phyloP scores from a whole-genome alignment of 2,888 invertebrate species.

The Nomada lathburiana region DNA sequence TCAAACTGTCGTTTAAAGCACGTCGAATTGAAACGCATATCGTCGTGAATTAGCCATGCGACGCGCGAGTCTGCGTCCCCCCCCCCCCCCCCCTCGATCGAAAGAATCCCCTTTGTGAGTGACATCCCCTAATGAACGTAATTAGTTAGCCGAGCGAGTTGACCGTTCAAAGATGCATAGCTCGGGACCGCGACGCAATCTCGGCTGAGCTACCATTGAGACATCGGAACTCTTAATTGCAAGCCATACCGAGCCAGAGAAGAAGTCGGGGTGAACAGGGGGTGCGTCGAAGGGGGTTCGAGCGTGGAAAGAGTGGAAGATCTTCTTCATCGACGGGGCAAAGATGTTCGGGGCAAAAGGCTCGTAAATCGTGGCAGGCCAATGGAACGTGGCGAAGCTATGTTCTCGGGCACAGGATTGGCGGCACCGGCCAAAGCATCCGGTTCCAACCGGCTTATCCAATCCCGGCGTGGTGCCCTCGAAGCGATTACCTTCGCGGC shows the following conservation, averaged over 20 bases:
- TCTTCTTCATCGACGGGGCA: constrained; percentile 64
- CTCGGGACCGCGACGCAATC: constrained; percentile 27
- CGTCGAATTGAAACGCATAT: background rate
- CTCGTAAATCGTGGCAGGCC: constrained; percentile 72
- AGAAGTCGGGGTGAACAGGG: background rate
- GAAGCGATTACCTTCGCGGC: constrained; percentile 79
- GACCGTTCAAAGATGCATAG: constrained; percentile 45
- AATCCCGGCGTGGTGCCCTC: constrained; percentile 78
- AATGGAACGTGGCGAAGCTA: constrained; percentile 76
- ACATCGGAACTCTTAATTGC: constrained; percentile 72
- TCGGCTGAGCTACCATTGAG: constrained; percentile 63
- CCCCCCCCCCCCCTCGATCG: too few species aligned
- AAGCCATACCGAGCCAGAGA: constrained; percentile 18
- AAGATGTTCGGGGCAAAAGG: constrained; percentile 65
- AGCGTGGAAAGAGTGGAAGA: constrained; percentile 37
- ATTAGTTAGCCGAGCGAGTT: constrained; percentile 40
- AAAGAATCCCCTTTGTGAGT: background rate
- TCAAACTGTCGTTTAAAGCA: background rate
- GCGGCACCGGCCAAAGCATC: constrained; percentile 73
- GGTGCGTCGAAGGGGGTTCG: constrained; percentile 13
- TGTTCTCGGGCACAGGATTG: constrained; percentile 72
- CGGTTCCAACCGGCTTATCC: constrained; percentile 73
- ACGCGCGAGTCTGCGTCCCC: too few species aligned
- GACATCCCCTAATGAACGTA: constrained; percentile 51
- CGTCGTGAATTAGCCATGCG: background rate